Base-by-base conservation (phyloP, 2,113 vertebrate species). In the Prionailurus bengalensis region DNA sequence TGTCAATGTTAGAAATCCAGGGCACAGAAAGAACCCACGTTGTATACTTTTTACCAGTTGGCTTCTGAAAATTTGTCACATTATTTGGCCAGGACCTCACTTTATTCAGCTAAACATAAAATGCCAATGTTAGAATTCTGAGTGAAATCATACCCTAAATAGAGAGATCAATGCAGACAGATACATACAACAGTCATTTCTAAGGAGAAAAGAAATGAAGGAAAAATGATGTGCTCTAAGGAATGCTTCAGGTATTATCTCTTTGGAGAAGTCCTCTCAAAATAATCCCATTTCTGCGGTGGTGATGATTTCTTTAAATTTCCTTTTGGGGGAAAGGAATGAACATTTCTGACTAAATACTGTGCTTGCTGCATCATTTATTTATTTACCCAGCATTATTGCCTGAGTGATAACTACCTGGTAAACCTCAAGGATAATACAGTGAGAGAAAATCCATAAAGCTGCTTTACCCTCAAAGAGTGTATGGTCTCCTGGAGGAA, bases 291-390 rank as follows among this genome's bases (percentile, higher is more conserved):
- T 85, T 94, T 85, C 61, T 63, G 71, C 53, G 31, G 39, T 33
- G 23, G 78, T 83, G 36, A 48, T 42, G 36, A 15, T 83, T 73
- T 51, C 25, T 76, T 82, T 78, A 48, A 89, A 91, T 92, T 86
- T 93, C 45, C 51, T 87, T 87, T 81, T 95, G 17, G 48, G 29
- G 39, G 53, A 74, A 91, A 95, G 33, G 23, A 93, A 68, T 74
- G 16, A 87, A 71, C 9, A 68, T 33, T 42, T 93, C 73, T 45
- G 12, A 97, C 17, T n/a, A 94, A 96, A 63, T 42, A 39, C 27
- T 91, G 36, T 81, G 66, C 45, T 45, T 66, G 13, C 7, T 70
- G 11, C 0, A 23, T 31, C 45, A 68, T 58, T 66, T 84, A 53
- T 61, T 79, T 91, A 71, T 92, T 70, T 68, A 61, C 39, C 70